Evolutionary conservation across 2,888 invertebrate genomes (phyloP).

Genomic region (Ectemnius cavifrons): DNA sequence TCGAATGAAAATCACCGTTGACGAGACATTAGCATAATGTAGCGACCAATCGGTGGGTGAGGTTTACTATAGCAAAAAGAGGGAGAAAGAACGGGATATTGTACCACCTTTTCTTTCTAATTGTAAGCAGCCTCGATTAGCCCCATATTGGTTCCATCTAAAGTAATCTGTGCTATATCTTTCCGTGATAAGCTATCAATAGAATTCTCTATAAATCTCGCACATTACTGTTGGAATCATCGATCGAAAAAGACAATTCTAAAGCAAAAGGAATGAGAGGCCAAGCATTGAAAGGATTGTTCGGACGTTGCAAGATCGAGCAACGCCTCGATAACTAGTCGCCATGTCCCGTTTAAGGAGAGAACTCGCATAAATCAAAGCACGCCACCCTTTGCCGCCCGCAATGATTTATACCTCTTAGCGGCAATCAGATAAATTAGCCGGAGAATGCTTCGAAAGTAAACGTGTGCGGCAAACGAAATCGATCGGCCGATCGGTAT

Average conservation of each 20-base stretch:
- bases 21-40: slow-evolving; percentile 69
- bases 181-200: no score
- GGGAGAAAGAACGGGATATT: neutral
- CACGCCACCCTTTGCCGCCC: slow-evolving; percentile 43
- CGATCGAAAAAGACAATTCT: no score
- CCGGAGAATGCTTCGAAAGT: slow-evolving; percentile 26
- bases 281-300: neutral
- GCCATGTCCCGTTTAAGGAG: slow-evolving; percentile 52
- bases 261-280: no score
- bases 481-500: neutral
- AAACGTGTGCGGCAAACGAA: slow-evolving; percentile 12
- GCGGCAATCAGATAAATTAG: slow-evolving; percentile 59
- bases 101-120: neutral
- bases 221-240: no score
- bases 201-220: no score
- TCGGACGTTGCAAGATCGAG: slow-evolving; percentile 40
- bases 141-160: neutral
- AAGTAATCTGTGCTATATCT: no score
- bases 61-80: slow-evolving; percentile 33
- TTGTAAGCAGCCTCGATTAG: neutral
- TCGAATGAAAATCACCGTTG: slow-evolving; percentile 70
- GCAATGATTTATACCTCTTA: slow-evolving; percentile 49
- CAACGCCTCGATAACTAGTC: slow-evolving; percentile 37
- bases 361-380: slow-evolving; percentile 52
- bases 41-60: slow-evolving; percentile 64